Base-by-base conservation (phyloP, 2,797 vertebrate species). In the Leptatherina wallacei region DNA sequence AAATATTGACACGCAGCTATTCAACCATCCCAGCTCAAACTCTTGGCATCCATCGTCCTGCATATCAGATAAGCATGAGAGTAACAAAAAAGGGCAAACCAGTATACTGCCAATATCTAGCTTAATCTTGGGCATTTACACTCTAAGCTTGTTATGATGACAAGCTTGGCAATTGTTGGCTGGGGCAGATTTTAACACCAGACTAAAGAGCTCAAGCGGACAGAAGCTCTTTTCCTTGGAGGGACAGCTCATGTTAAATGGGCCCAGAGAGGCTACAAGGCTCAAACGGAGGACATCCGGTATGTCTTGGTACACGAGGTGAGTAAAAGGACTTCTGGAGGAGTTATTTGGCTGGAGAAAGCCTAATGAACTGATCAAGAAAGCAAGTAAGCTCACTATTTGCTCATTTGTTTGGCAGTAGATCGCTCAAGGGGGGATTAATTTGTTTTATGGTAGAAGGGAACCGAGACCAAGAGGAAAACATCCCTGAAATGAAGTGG, bases 81-180 rank as follows among this genome's bases (percentile, higher is more conserved):
- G 71, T 78, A 79, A 69, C 71, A 84, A 84, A 85, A 73, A 86
- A 81, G 75, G 69, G 55, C 73, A 73, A 52, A 3, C 61, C 68
- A 66, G 72, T 12, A 55, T 29, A 55, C 80, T 85, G 88, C 82
- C 80, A 85, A 85, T 78, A 86, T 85, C 66, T 70, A 66, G 85
- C 61, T 75, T 82, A 83, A 85, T 90, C 83, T 83, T 73, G 60
- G 77, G 71, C 80, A 81, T 90, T 91, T 84, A 81, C 75, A 79
- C 56, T 79, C 64, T 75, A 90, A 88, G 85, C 87, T 86, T 79
- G 86, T 85, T 82, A 82, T 77, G 71, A 84, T 86, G 82, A 82
- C 82, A 85, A 78, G 82, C 80, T 86, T 88, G 84, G 86, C 87
- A 80, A 64, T 59, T 71, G 74, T 63, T 44, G 61, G 77, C 71